These are phyloP conservation scores for Actinia tenebrosa DNA, from an alignment of 64 coral and sea anemone genomes.

Conservation along the genomic window DNA sequence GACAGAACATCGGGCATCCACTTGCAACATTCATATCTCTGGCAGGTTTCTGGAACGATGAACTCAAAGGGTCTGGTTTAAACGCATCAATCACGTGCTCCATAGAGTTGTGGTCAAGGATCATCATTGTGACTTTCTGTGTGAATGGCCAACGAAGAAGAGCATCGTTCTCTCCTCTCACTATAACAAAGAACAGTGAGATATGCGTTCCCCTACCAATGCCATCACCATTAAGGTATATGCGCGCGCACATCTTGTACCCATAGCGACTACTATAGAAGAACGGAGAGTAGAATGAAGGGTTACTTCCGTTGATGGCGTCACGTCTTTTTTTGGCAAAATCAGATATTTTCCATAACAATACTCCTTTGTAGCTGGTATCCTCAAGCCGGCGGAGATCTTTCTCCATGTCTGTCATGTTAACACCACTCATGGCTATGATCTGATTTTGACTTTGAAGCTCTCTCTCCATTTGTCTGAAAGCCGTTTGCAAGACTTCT, in stretches of 20 bases:
- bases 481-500: not conserved
- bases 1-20: constrained; percentile 49
- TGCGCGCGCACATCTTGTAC: constrained; percentile 1
- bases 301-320: constrained; percentile 6
- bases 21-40: constrained; percentile 48
- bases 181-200: not conserved
- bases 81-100: constrained; percentile 63
- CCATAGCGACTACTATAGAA: constrained; percentile 16
- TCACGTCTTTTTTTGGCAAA: constrained; percentile 26
- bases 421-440: not conserved
- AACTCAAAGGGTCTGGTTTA: constrained; percentile 43
- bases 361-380: constrained; percentile 22
- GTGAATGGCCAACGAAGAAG: constrained; percentile 11
- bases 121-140: not conserved
- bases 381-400: not conserved
- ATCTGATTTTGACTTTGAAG: not conserved
- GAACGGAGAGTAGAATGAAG: constrained; percentile 39
- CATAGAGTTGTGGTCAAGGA: constrained; percentile 19
- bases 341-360: constrained; percentile 43
- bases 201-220: constrained; percentile 12
- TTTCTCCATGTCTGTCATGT: constrained; percentile 20
- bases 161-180: constrained; percentile 1
- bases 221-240: not conserved
- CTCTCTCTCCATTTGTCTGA: not conserved
- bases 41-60: constrained; percentile 39